Evolutionary conservation across 2,113 vertebrate genomes (phyloP).

Genomic region (Saccopteryx leptura): DNA sequence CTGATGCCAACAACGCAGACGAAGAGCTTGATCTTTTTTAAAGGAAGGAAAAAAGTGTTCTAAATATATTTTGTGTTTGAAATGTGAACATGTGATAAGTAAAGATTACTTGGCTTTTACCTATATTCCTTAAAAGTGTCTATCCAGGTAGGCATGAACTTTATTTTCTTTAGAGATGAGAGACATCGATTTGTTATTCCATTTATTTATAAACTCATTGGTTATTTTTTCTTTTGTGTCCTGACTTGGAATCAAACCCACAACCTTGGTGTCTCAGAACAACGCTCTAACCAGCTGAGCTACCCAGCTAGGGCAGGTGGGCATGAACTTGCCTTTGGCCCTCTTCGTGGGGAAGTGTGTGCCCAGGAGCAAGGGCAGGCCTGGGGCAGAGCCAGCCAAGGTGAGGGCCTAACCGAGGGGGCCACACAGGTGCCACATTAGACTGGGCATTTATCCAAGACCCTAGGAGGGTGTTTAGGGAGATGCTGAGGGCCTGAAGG

Average conservation of each 20-base stretch:
- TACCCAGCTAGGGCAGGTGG: no score
- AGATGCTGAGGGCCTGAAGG: not conserved
- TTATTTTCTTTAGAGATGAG: not conserved
- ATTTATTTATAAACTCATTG: no score
- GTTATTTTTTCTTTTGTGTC: no score
- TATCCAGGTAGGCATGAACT: not conserved
- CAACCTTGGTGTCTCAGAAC: no score
- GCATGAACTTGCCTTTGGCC: not conserved
- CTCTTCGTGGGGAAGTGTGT: not conserved
- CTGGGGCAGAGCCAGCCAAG: not conserved
- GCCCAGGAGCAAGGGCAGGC: not conserved
- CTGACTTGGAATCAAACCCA: no score
- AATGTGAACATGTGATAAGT: not conserved
- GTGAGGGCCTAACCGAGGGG: not conserved
- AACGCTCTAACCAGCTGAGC: no score
- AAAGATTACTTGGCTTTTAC: not conserved
- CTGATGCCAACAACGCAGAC: not conserved
- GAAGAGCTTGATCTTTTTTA: not conserved
- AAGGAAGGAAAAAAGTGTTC: not conserved
- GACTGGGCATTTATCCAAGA: not conserved
- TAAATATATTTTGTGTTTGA: not conserved
- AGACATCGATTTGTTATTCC: no score
- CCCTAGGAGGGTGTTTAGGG: not conserved
- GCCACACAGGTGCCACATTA: no score
- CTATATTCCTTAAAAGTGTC: not conserved